Evolutionary conservation across 2,888 invertebrate genomes (phyloP).

Genomic region (Nasonovia ribisnigri): DNA sequence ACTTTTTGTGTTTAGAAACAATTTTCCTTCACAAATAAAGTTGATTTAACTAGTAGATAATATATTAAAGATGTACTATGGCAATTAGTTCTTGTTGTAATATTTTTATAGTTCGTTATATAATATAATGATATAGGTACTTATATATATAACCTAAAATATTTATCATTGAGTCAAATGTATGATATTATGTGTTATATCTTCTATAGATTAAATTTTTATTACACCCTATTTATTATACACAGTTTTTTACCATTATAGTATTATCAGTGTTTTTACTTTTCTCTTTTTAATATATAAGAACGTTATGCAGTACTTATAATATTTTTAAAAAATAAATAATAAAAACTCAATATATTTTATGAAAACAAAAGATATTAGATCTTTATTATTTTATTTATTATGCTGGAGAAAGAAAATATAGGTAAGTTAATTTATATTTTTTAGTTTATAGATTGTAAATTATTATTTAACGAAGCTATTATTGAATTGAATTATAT

Average conservation of each 20-base stretch:
- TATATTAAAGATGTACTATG: background rate
- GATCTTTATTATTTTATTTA: background rate
- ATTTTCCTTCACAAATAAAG: background rate
- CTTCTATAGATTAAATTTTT: background rate
- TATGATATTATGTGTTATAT: background rate
- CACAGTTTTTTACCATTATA: background rate
- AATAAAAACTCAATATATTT: background rate
- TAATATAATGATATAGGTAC: background rate
- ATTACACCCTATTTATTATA: background rate
- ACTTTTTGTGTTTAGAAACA: background rate
- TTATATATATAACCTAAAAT: background rate
- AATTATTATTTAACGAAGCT: background rate
- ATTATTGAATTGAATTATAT: background rate
- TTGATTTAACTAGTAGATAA: background rate
- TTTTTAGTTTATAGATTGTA: background rate
- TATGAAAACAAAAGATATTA: background rate
- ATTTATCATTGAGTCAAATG: background rate
- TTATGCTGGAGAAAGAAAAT: background rate
- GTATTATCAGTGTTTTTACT: background rate
- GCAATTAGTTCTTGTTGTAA: background rate
- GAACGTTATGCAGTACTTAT: background rate
- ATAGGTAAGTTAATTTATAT: slow-evolving; percentile 34
- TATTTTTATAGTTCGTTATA: background rate
- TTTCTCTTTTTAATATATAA: background rate
- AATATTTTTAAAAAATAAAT: background rate